A percentile compares a stretch with the other conserved stretches of the same genome.
These are phyloP conservation scores for Chironomus striatipennis DNA, from an alignment of 1,140 invertebrate species.

Conservation along the genomic window DNA sequence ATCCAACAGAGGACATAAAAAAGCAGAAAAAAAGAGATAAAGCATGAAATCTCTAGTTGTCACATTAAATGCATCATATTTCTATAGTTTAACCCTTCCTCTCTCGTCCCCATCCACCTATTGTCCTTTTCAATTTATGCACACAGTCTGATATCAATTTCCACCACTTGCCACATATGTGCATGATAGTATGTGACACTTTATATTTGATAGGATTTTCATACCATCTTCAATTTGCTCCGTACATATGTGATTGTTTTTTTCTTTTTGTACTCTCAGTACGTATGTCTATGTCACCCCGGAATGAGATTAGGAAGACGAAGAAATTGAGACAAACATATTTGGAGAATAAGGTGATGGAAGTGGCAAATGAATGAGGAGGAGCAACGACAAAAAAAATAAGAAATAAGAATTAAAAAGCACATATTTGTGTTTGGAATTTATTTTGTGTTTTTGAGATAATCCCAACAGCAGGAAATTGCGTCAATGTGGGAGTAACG, in stretches of 20 bases:
- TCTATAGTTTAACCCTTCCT: not conserved
- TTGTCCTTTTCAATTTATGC: not conserved
- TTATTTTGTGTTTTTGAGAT: conserved; percentile 3
- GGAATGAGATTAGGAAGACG: not conserved
- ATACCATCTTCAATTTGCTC: not conserved
- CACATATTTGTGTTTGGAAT: conserved; percentile 11
- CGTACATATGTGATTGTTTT: not conserved
- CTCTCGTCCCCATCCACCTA: not conserved
- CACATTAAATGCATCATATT: too few species aligned
- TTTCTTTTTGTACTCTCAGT: not conserved
- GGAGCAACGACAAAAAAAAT: too few species aligned
- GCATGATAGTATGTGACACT: not conserved
- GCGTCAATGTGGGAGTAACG: not conserved
- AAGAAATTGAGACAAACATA: not conserved
- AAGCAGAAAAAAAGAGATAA: too few species aligned
- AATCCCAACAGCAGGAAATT: not conserved
- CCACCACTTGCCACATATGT: not conserved
- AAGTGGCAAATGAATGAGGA: not conserved
- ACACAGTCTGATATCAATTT: not conserved
- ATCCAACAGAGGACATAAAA: too few species aligned
- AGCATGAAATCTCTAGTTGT: too few species aligned
- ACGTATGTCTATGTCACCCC: not conserved
- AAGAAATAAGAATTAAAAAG: not conserved
- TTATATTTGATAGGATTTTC: conserved; percentile 2
- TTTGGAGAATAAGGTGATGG: not conserved